Base-by-base conservation (phyloP, 2,113 vertebrate species). In the Oncorhynchus kisutch region DNA sequence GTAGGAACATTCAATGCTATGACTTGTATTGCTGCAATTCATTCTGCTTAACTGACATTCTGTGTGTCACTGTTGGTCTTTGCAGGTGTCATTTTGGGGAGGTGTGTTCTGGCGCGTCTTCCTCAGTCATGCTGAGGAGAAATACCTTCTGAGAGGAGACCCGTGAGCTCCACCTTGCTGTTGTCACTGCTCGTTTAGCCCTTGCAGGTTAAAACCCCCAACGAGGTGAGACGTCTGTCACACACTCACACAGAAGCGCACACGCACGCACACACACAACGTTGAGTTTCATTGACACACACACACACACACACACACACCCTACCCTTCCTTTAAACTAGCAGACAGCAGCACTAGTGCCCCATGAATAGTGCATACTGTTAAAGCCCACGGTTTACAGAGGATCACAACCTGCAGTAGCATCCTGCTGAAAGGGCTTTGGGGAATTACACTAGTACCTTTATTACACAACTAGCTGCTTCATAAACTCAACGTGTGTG, bases 391-490 rank as follows among this genome's bases (percentile, higher is more conserved):
- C 29, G 67, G 16, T 31, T 68, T 68, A 68, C 67, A n/a, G 31
- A n/a, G 67, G 67, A 68, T 68, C 67, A 68, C 67, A 68, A 68
- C 67, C 67, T 68, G 20, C 67, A 39, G 67, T 39, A n/a, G 29
- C 29, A 34, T 39, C 67, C 67, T 68, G 67, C 67, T 68, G 67
- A 31, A 29, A 68, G 67, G 31, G 29, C 67, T 39, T 39, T 39
- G 31, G 67, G 67, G 67, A 68, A 68, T 68, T 20, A 24, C 14
- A 20, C 51, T 57, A 64, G 64, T 27, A 67, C 3, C 74, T 73
- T 79, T 81, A 87, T 79, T 84, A 71, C 78, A 85, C 81, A 80
- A 87, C 73, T 14, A 54, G 12, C 16, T 12, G 80, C 85, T 87
- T 90, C 89, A 89, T 91, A 70, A 88, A 34, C 34, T 34, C 34